These are phyloP conservation scores for Drosophila picticornis DNA, from an alignment of 2,888 invertebrate genomes.

Conservation along the genomic window DNA sequence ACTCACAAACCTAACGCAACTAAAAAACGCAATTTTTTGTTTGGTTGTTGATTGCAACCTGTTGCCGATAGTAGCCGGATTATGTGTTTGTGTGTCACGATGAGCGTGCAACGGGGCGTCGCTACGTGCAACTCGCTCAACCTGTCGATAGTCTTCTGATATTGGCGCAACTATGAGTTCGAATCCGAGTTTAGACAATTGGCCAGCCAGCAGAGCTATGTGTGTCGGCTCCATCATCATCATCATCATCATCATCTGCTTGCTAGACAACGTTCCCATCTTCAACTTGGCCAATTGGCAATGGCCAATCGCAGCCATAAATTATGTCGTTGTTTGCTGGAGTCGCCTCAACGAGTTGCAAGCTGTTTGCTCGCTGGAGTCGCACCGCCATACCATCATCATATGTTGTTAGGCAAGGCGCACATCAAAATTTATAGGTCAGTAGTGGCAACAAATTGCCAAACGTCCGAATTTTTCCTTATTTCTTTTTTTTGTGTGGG, in stretches of 20 bases:
- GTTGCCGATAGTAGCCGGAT: slow-evolving; percentile 38
- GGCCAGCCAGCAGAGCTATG: slow-evolving; percentile 40
- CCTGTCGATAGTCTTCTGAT: slow-evolving; percentile 66
- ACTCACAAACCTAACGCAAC: slow-evolving; percentile 18
- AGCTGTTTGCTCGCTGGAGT: slow-evolving; percentile 22
- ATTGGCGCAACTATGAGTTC: slow-evolving; percentile 16
- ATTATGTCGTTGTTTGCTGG: slow-evolving; percentile 69
- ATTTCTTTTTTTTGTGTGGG: slow-evolving; percentile 26
- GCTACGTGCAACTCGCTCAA: slow-evolving; percentile 66
- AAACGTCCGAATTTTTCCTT: slow-evolving; percentile 25
- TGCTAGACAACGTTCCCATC: slow-evolving; percentile 39
- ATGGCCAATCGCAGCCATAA: slow-evolving; percentile 64
- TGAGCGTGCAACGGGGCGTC: slow-evolving; percentile 43
- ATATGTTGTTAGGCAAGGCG: slow-evolving; percentile 51
- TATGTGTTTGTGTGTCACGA: slow-evolving; percentile 67
- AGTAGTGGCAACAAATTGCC: slow-evolving; percentile 83
- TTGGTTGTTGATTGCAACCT: slow-evolving; percentile 55
- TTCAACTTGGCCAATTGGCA: slow-evolving; percentile 53
- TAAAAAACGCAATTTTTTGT: slow-evolving; percentile 51
- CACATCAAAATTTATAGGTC: slow-evolving; percentile 83
- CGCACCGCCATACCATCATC: slow-evolving; percentile 47
- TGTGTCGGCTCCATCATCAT: slow-evolving; percentile 61
- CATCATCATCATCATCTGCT: slow-evolving; percentile 8
- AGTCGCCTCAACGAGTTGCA: slow-evolving; percentile 17
- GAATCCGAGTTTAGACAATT: slow-evolving; percentile 42